Evolutionary conservation across 2,113 vertebrate species (phyloP).

Genomic region (Zosterops pallidus): DNA sequence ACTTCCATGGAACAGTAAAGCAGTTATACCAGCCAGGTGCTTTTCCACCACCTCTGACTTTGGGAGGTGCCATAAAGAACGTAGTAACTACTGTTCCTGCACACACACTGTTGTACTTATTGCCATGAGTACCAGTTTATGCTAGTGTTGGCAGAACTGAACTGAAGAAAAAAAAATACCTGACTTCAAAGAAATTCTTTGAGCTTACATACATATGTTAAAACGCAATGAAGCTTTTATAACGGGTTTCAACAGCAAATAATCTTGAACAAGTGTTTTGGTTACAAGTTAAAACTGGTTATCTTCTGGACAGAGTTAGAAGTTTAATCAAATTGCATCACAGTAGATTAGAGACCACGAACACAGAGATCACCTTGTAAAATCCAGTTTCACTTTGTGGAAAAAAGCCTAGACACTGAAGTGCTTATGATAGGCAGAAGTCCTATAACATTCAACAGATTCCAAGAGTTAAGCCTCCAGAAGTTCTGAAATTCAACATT

Average conservation of each 20-base stretch:
- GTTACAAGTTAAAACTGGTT: neutral
- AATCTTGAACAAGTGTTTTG: neutral
- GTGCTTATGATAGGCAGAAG: neutral
- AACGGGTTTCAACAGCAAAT: neutral
- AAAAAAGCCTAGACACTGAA: neutral
- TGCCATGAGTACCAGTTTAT: neutral
- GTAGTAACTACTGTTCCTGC: neutral
- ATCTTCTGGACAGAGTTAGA: neutral
- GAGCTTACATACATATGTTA: neutral
- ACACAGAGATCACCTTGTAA: neutral
- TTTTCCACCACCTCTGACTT: neutral
- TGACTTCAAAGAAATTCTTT: neutral
- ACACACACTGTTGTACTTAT: accelerated
- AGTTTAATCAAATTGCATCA: neutral
- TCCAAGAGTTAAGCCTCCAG: neutral
- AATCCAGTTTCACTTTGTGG: neutral
- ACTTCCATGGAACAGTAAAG: neutral
- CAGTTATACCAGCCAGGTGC: neutral
- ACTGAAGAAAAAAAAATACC: neutral
- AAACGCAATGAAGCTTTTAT: neutral
- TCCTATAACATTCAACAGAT: neutral
- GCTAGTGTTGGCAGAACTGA: neutral
- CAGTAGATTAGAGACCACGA: neutral
- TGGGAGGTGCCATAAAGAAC: neutral
- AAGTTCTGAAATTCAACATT: neutral